Evolutionary conservation across 2,888 invertebrate genomes (phyloP), one percentile per base, ranked within the genome.

Genomic region (Macrophya annulata): DNA sequence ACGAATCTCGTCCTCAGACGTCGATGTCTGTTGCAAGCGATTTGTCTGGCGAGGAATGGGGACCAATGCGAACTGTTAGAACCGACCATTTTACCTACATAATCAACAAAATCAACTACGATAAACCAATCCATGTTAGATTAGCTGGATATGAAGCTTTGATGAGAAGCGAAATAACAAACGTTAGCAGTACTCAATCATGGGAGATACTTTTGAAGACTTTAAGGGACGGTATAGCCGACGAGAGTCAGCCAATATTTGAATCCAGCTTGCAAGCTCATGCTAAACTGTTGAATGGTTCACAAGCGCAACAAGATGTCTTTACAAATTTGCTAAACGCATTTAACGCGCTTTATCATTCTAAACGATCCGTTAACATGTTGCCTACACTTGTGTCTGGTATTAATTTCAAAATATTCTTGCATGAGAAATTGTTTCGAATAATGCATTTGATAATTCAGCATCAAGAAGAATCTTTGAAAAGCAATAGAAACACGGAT

Each of bases 51-150:
- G 93, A 93, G 12, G 85, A 85, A 15, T 93, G 92, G 93, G 89
- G 88, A 4, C 85, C 88, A 1, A 82, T 87, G 10, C 89, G 90
- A 85, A 89, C 86, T 12, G 84, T 86, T 0, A 17, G 25, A 79
- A 37, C 55, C 4, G 90, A 91, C 77, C 87, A 88, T 15, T 89
- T 91, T 12, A 88, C 87, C 1, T 85, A 89, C 15, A 89, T 92
- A 8, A 87, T 93, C 37, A 90, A 92, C 8, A 90, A 90, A 84
- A 91, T 93, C 82, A 88, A 88, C 55, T 85, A 86, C 51, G 90
- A 91, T 43, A 91, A 91, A 84, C 92, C 93, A 15, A 90, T 91
- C 21, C 93, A 93, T 79, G 93, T 93, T n/a, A 88, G 93, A 87
- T 86, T 93, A 3, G 92, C 92, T n/a, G 93, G 92, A 17, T 93